Conservation (phyloP, 2,888 invertebrate species). For the Graphium colonna region DNA sequence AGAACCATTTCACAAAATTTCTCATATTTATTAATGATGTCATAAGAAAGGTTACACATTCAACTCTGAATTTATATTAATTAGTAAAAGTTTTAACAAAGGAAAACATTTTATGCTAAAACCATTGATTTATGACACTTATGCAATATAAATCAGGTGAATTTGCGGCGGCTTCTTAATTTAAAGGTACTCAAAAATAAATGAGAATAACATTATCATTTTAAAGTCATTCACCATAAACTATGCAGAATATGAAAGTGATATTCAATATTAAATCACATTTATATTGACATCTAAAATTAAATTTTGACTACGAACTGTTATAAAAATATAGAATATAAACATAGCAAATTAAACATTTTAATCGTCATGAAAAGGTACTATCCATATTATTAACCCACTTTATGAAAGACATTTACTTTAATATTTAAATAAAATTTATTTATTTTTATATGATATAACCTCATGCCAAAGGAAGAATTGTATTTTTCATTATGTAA, state of each 20-base stretch:
- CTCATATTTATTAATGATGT: background rate
- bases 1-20: background rate
- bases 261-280: background rate
- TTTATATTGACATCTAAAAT: slow-evolving; percentile 17
- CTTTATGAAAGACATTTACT: no score
- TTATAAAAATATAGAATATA: no score
- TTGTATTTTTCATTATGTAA: no score
- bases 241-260: background rate
- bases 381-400: no score
- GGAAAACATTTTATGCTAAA: slow-evolving; percentile 1
- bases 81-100: slow-evolving; percentile 15
- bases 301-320: no score
- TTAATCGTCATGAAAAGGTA: no score
- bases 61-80: background rate
- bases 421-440: no score
- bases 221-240: slow-evolving; percentile 26
- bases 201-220: slow-evolving; percentile 51
- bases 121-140: slow-evolving; percentile 19
- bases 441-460: no score
- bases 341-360: no score
- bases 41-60: background rate
- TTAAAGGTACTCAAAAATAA: background rate
- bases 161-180: slow-evolving; percentile 51
- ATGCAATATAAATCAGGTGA: slow-evolving; percentile 30
- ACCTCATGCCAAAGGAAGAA: no score